These are phyloP conservation scores for Chaetodon trifascialis DNA, from an alignment of 2,113 vertebrate genomes.

Conservation along the genomic window DNA sequence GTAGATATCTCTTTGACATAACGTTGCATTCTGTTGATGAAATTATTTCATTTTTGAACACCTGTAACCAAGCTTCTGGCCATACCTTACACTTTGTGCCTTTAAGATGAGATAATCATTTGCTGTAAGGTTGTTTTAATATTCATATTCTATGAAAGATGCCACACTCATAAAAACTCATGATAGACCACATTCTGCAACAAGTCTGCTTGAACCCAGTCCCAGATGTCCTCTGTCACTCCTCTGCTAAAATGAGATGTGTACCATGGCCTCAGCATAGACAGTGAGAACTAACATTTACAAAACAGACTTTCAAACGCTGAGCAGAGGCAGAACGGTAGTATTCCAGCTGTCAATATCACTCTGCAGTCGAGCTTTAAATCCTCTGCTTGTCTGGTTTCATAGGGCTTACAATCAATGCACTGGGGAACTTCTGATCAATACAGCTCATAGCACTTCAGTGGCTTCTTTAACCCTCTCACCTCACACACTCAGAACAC, in stretches of 20 bases:
- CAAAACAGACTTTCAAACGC: constrained; percentile 40
- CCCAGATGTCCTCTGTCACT: constrained; percentile 7
- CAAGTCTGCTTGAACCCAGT: neutral
- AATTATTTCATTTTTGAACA: too few relatives aligned
- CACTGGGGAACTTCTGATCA: constrained; percentile 71
- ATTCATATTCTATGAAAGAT: neutral
- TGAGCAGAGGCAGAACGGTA: constrained; percentile 33
- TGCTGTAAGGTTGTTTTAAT: neutral
- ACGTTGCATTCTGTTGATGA: too few relatives aligned
- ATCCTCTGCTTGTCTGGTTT: constrained; percentile 66
- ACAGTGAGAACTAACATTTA: constrained; percentile 39
- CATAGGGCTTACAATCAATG: constrained; percentile 73
- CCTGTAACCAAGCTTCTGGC: too few relatives aligned
- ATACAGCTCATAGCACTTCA: constrained; percentile 75
- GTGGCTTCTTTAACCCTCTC: constrained; percentile 67
- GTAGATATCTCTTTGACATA: too few relatives aligned
- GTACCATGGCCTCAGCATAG: neutral
- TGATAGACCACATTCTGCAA: constrained; percentile 3
- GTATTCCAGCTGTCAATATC: constrained; percentile 58
- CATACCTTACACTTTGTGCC: too few relatives aligned
- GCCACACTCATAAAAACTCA: neutral
- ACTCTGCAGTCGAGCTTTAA: constrained; percentile 62
- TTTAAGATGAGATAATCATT: too few relatives aligned
- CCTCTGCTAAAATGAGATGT: constrained; percentile 20
- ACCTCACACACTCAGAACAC: constrained; percentile 35